Evolutionary conservation across 2,113 vertebrate genomes (phyloP).

Genomic region (Cyprinus carpio): DNA sequence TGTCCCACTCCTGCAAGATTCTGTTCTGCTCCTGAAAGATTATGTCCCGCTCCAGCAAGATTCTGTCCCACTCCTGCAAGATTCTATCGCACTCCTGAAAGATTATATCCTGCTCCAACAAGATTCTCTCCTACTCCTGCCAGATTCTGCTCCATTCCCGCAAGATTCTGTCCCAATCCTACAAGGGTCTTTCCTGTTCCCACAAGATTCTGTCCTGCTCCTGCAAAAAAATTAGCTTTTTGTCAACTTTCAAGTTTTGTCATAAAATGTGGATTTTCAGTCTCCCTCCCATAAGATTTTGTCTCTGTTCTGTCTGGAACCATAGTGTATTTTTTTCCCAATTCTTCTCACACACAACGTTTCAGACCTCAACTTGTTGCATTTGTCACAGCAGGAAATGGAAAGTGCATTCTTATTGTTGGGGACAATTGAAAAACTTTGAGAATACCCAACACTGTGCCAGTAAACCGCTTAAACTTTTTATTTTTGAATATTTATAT

Average conservation of each 20-base stretch:
- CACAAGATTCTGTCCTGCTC: too few relatives aligned
- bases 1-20: too few relatives aligned
- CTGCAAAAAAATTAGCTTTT: not conserved
- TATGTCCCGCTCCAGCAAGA: not conserved
- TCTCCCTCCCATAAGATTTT: too few relatives aligned
- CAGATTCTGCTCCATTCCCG: not conserved
- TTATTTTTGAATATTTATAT: not conserved
- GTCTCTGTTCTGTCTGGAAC: too few relatives aligned
- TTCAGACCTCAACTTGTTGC: too few relatives aligned
- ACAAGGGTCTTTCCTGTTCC: too few relatives aligned
- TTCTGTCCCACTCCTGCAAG: not conserved
- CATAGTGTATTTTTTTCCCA: too few relatives aligned
- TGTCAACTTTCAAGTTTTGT: not conserved
- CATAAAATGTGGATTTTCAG: not conserved
- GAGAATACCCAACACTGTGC: not conserved
- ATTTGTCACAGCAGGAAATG: too few relatives aligned
- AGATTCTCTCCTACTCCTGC: not conserved
- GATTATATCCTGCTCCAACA: not conserved
- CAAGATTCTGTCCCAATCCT: not conserved
- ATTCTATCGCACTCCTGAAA: not conserved
- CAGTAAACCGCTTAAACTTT: not conserved
- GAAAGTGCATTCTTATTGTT: not conserved
- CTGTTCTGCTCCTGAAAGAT: too few relatives aligned
- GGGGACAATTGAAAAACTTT: not conserved
- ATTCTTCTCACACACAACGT: too few relatives aligned